phyloP scores from a whole-genome alignment of 2,888 invertebrate species.

The Mycalesis mineus region DNA sequence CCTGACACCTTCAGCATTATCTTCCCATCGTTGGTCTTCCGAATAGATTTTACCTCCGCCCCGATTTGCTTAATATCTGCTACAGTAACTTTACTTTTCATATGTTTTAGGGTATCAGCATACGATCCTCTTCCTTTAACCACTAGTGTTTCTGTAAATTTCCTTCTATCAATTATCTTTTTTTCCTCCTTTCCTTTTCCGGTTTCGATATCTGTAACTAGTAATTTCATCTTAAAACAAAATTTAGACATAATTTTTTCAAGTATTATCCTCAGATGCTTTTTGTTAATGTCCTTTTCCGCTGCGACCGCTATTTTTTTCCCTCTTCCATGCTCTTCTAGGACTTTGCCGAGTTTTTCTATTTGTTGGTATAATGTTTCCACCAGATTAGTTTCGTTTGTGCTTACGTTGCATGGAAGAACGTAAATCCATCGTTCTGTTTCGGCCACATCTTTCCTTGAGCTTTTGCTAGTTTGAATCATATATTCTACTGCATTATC shows the following conservation, averaged over 20 bases:
- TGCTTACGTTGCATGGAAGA: neutral
- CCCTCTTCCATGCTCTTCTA: neutral
- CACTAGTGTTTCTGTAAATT: neutral
- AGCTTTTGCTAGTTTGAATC: neutral
- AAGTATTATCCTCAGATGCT: neutral
- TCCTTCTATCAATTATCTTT: neutral
- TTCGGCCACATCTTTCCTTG: neutral
- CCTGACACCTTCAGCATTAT: neutral
- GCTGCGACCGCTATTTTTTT: neutral
- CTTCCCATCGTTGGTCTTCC: neutral
- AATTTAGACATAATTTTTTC: neutral
- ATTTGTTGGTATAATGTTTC: neutral
- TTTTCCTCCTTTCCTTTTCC: neutral
- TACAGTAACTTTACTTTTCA: neutral
- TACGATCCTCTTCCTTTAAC: neutral
- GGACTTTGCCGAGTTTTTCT: neutral
- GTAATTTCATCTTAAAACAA: neutral
- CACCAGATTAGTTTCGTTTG: neutral
- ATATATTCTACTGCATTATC: neutral
- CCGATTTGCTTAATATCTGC: neutral
- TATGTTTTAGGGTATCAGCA: neutral
- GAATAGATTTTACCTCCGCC: neutral
- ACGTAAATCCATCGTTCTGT: neutral
- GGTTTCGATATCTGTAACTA: neutral
- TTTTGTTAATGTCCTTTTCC: neutral